These are phyloP conservation scores for Scartelaos histophorus DNA, from an alignment of 2,113 vertebrate species.

Conservation along the genomic window DNA sequence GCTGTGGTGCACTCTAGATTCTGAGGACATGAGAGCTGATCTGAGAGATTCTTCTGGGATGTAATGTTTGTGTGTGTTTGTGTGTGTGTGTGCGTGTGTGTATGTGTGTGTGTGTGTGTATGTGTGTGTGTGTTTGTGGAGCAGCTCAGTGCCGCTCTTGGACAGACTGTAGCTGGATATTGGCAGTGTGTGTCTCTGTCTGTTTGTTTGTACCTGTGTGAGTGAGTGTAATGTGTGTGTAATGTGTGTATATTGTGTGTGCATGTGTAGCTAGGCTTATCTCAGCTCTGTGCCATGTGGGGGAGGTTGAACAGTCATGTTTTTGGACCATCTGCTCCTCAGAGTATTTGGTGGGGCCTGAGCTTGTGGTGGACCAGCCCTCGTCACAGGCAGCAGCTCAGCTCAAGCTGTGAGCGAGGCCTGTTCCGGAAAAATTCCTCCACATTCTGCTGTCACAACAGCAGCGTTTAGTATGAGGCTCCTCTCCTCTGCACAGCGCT, in stretches of 20 bases:
- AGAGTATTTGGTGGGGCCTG: constrained; percentile 71
- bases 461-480: constrained; percentile 57
- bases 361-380: constrained; percentile 54
- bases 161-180: constrained; percentile 54
- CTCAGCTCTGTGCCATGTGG: constrained; percentile 50
- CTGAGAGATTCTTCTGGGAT: constrained; percentile 10
- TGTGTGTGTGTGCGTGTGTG: no score
- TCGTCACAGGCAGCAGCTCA: constrained; percentile 67
- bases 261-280: constrained; percentile 33
- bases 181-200: constrained; percentile 37
- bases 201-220: constrained; percentile 45
- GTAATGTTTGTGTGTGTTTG: background rate
- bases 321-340: constrained; percentile 78
- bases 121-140: constrained; percentile 15
- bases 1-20: background rate
- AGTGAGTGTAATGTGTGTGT: constrained; percentile 7
- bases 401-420: constrained; percentile 72
- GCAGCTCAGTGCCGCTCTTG: constrained; percentile 31
- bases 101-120: background rate
- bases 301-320: constrained; percentile 65
- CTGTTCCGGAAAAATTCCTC: constrained; percentile 69
- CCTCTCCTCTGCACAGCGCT: constrained; percentile 48
- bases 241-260: background rate
- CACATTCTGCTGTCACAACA: constrained; percentile 61
- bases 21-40: background rate